A percentile compares a stretch with the other conserved stretches of the same genome.
Evolutionary conservation across 2,113 vertebrate genomes (phyloP).

Genomic region (Lethenteron camtschaticum): DNA sequence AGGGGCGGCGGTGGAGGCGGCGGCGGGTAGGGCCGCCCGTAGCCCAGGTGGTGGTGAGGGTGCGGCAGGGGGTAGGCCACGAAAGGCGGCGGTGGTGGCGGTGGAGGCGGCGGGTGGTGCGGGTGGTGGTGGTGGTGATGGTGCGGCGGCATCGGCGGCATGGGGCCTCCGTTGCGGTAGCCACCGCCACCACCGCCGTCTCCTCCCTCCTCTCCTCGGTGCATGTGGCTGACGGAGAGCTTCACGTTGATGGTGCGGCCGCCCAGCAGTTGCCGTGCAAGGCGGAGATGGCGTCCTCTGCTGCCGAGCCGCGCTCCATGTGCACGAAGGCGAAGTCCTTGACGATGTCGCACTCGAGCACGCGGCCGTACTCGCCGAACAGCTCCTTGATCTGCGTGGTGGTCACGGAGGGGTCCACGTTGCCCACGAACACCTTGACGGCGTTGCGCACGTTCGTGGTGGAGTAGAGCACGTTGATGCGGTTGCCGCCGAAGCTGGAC

Average conservation of each 20-base stretch:
- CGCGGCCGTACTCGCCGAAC: conserved; percentile 25
- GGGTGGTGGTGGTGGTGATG: conserved; percentile 10
- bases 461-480: conserved; percentile 26
- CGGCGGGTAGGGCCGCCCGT: conserved; percentile 17
- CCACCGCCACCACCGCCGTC: conserved; percentile 13
- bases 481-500: conserved; percentile 21
- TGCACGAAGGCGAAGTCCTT: conserved; percentile 31
- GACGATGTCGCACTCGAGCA: conserved; percentile 29
- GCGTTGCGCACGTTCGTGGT: conserved; percentile 30
- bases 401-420: conserved; percentile 24
- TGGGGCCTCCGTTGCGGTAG: conserved; percentile 8
- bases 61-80: conserved; percentile 13
- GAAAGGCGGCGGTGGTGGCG: conserved; percentile 12
- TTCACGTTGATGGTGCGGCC: conserved; percentile 28
- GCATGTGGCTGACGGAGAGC: conserved; percentile 23
- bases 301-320: conserved; percentile 27
- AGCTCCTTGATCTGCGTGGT: conserved; percentile 24
- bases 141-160: conserved; percentile 11
- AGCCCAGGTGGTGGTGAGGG: conserved; percentile 18
- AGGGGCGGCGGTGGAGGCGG: conserved; percentile 13
- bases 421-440: conserved; percentile 31
- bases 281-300: conserved; percentile 23
- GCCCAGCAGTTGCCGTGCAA: conserved; percentile 22
- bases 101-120: conserved; percentile 8
- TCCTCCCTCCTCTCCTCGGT: conserved; percentile 15